These are phyloP conservation scores for Leucophora obtusa DNA, from an alignment of 2,888 invertebrate genomes.

Conservation along the genomic window DNA sequence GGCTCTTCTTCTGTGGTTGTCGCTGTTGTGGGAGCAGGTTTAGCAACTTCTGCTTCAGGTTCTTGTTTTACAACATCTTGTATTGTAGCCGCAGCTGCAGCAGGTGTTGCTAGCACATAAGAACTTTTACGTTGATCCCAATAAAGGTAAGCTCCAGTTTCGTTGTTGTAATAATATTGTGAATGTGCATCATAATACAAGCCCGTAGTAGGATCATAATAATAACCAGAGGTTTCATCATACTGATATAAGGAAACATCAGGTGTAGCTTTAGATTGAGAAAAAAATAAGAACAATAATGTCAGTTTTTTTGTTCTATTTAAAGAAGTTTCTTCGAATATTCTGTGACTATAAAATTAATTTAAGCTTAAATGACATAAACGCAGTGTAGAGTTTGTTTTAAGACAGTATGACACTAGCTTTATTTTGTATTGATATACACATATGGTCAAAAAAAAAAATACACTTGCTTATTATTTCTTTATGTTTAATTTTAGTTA, in stretches of 20 bases:
- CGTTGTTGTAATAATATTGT: slow-evolving; percentile 97
- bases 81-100: slow-evolving; percentile 74
- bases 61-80: slow-evolving; percentile 70
- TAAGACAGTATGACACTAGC: no score
- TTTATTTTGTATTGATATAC: no score
- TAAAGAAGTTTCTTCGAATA: no score
- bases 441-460: no score
- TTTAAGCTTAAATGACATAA: no score
- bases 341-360: no score
- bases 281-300: no score
- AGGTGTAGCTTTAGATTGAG: slow-evolving; percentile 81
- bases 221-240: slow-evolving; percentile 96
- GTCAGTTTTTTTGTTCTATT: no score
- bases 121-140: slow-evolving; percentile 90
- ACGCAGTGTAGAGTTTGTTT: no score
- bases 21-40: slow-evolving; percentile 45
- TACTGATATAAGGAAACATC: slow-evolving; percentile 95
- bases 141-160: slow-evolving; percentile 94
- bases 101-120: slow-evolving; percentile 78
- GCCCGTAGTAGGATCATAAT: slow-evolving; percentile 94
- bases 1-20: slow-evolving; percentile 67
- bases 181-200: slow-evolving; percentile 97
- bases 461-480: no score
- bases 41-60: slow-evolving; percentile 51
- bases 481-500: no score